phyloP scores from a whole-genome alignment of 2,113 vertebrate species.

The Acanthochromis polyacanthus region DNA sequence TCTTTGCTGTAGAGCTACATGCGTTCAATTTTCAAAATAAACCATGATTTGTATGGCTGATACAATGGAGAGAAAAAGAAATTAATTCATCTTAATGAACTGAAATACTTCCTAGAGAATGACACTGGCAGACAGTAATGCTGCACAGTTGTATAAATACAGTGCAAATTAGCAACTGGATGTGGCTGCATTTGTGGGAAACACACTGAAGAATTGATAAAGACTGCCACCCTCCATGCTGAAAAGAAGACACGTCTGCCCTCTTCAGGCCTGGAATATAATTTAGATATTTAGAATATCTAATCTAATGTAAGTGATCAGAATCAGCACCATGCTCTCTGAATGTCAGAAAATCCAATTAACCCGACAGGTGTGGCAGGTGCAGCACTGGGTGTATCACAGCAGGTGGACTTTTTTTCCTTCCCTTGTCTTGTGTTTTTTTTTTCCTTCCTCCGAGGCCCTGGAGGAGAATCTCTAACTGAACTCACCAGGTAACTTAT shows the following conservation, averaged over 20 bases:
- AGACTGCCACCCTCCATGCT: slow-evolving; percentile 12
- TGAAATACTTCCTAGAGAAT: neutral
- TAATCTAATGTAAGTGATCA: slow-evolving; percentile 27
- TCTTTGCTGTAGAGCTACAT: slow-evolving; percentile 3
- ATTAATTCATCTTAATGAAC: neutral
- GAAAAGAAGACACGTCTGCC: slow-evolving; percentile 73
- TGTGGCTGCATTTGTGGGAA: neutral
- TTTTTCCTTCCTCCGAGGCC: slow-evolving; percentile 34
- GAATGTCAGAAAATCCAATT: slow-evolving; percentile 70
- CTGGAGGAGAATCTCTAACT: slow-evolving; percentile 62
- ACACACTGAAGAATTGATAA: slow-evolving; percentile 3
- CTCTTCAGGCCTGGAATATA: slow-evolving; percentile 78
- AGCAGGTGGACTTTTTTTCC: slow-evolving; percentile 36
- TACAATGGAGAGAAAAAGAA: neutral
- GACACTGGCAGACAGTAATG: neutral
- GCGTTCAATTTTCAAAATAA: slow-evolving; percentile 4
- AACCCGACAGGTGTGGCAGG: slow-evolving; percentile 71
- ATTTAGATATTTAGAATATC: slow-evolving; percentile 31
- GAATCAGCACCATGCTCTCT: slow-evolving; percentile 13
- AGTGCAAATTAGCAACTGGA: slow-evolving; percentile 22
- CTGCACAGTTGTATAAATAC: neutral
- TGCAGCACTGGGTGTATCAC: slow-evolving; percentile 51
- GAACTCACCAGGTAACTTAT: slow-evolving; percentile 74
- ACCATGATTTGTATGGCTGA: neutral
- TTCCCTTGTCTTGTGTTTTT: slow-evolving; percentile 26